A percentile compares a stretch with the other conserved stretches of the same genome.
Conservation (phyloP, 2,113 vertebrate species). For the Tragulus kanchil region DNA sequence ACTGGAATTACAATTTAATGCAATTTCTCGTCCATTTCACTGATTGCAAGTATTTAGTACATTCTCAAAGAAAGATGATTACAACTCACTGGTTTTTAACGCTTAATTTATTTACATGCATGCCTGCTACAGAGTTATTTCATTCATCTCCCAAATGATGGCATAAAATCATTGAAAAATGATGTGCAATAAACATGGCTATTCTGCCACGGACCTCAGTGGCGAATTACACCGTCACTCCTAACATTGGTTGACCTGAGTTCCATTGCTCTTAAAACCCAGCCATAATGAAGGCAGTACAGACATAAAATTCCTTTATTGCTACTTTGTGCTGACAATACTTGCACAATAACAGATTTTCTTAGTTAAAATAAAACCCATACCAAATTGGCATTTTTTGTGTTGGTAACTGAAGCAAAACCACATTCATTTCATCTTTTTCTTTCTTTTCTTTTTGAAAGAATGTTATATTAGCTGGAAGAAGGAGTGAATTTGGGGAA, state of each 20-base stretch:
- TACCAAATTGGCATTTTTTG: constrained; percentile 77
- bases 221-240: constrained; percentile 83
- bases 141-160: constrained; percentile 87
- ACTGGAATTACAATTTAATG: constrained; percentile 85
- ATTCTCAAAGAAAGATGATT: constrained; percentile 90
- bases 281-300: constrained; percentile 76
- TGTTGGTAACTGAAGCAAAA: constrained; percentile 82
- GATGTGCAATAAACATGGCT: constrained; percentile 86
- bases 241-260: constrained; percentile 84
- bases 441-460: background rate
- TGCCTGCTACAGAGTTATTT: constrained; percentile 86
- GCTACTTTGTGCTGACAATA: constrained; percentile 78
- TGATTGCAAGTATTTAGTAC: constrained; percentile 89
- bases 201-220: constrained; percentile 78
- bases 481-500: constrained; percentile 86
- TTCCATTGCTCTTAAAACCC: constrained; percentile 82
- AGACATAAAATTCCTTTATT: constrained; percentile 82
- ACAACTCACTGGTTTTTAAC: constrained; percentile 88
- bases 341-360: constrained; percentile 82
- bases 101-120: constrained; percentile 92
- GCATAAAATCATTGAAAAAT: constrained; percentile 89
- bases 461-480: constrained; percentile 87
- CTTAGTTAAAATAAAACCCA: constrained; percentile 85
- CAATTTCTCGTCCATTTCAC: constrained; percentile 88
- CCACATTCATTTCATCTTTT: background rate